Evolutionary conservation across 2,113 vertebrate genomes (phyloP), one percentile per base, ranked within the genome.

Genomic region (Hemiscyllium ocellatum): DNA sequence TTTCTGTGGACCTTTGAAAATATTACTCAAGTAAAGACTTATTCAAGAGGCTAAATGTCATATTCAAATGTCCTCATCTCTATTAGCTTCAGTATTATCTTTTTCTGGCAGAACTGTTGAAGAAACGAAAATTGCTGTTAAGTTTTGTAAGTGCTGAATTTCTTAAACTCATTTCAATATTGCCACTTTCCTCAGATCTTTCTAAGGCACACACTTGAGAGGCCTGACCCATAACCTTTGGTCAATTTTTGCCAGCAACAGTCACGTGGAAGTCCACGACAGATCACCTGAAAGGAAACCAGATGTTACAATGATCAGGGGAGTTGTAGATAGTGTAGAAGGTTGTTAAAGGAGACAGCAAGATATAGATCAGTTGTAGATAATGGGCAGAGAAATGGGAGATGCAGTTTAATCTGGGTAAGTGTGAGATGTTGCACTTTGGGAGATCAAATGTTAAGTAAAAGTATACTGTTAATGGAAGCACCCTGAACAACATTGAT

Each of bases 21-120:
- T 93, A 93, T 93, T 93, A 93, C 61, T 66, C 19, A 52, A 93
- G 61, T 93, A 68, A 93, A 93, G 89, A 66, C 61, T 93, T 66
- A 56, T 65, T 90, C 87, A 90, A 33, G 52, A 90, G 89, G 61
- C 65, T 66, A 68, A 66, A 93, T 93, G 61, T 93, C 89, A 93
- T 37, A 66, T 66, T 93, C 89, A 66, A 93, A 93, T 37, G 33
- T 83, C 37, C 19, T 83, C 20, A 17, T 93, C 56, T 93, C 89
- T 66, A 93, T 93, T 66, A 66, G 29, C 61, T 89, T 50, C 10
- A 56, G 86, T 56, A 56, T 89, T 89, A 52, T 89, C 47, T 87
- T 37, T 68, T 93, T 93, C 56, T 37, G 61, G 33, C 61, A 66
- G 89, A 93, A n/a, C 89, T 37, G 61, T 93, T 22, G 61, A 20